These are phyloP conservation scores for Chaetops frenatus DNA, from an alignment of 2,113 vertebrate genomes.

Conservation along the genomic window DNA sequence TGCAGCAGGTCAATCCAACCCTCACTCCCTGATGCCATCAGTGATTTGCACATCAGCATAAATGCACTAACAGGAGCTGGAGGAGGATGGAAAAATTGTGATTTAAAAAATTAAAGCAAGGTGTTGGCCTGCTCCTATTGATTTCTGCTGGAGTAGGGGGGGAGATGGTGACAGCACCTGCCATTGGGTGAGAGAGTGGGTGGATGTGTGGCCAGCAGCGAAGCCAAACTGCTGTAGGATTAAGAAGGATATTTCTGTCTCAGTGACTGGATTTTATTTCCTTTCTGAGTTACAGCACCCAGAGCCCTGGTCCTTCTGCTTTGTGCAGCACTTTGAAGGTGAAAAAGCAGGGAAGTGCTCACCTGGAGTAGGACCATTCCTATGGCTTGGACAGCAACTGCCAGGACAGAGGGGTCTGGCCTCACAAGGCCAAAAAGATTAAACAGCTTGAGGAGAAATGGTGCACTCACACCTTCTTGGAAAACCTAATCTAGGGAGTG, in stretches of 20 bases:
- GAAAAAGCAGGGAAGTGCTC: not conserved
- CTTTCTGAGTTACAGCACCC: not conserved
- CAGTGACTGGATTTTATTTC: not conserved
- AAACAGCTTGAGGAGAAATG: not conserved
- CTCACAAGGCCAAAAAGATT: not conserved
- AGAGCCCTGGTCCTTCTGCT: not conserved
- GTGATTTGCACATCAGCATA: not conserved
- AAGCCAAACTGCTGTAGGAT: conserved; percentile 31
- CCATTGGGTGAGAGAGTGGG: conserved; percentile 38
- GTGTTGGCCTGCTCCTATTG: not conserved
- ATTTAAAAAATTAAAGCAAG: not conserved
- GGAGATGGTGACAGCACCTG: not conserved
- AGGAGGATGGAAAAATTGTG: not conserved
- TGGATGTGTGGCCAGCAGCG: not conserved
- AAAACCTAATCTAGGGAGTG: not conserved
- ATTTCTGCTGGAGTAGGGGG: not conserved
- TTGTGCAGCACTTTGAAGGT: not conserved
- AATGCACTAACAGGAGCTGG: not conserved
- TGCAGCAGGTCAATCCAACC: not conserved
- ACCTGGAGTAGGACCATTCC: fast-evolving
- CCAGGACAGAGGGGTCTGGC: not conserved
- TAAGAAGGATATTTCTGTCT: conserved; percentile 59
- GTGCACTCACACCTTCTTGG: not conserved
- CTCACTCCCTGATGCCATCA: not conserved
- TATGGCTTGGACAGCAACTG: not conserved